phyloP scores from a whole-genome alignment of 1,140 invertebrate species.

The Drosophila mojavensis region DNA sequence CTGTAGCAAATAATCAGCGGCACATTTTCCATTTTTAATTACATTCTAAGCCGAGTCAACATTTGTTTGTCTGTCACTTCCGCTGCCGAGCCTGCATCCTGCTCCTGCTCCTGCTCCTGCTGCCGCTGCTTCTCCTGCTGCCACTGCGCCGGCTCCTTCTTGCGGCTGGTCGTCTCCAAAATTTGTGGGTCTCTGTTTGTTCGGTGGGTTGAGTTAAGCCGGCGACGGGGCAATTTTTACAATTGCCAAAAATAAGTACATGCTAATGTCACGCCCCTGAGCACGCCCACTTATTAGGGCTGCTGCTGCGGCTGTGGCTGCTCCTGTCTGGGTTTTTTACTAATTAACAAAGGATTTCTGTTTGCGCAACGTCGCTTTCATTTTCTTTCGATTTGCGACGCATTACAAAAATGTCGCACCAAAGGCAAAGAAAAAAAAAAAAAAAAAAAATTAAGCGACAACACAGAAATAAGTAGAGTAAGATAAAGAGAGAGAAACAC shows the following conservation, averaged over 20 bases:
- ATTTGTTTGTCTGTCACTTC: constrained; percentile 47
- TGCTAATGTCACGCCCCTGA: constrained; percentile 46
- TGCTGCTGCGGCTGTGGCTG: neutral
- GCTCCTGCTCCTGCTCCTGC: neutral
- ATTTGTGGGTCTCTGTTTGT: constrained; percentile 27
- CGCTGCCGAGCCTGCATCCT: neutral
- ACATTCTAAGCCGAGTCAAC: constrained; percentile 53
- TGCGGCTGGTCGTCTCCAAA: constrained; percentile 5
- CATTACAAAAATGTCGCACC: constrained; percentile 47
- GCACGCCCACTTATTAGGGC: constrained; percentile 8
- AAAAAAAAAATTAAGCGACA: constrained; percentile 62
- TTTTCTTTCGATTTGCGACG: constrained; percentile 73
- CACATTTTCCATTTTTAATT: constrained; percentile 64
- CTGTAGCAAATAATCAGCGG: constrained; percentile 50
- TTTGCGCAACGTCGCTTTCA: constrained; percentile 65
- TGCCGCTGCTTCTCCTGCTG: neutral
- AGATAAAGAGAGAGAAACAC: neutral
- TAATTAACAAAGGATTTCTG: constrained; percentile 76
- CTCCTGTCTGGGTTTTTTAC: constrained; percentile 37
- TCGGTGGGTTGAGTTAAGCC: constrained; percentile 34
- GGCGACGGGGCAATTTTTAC: constrained; percentile 43
- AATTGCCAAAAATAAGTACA: constrained; percentile 59
- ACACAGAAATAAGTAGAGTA: constrained; percentile 13
- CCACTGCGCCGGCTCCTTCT: neutral
- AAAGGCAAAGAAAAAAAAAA: constrained; percentile 55